Percentiles rank a stretch among this genome's conserved stretches.
phyloP scores from a whole-genome alignment of 2,797 vertebrate genomes.

The Falco naumanni region DNA sequence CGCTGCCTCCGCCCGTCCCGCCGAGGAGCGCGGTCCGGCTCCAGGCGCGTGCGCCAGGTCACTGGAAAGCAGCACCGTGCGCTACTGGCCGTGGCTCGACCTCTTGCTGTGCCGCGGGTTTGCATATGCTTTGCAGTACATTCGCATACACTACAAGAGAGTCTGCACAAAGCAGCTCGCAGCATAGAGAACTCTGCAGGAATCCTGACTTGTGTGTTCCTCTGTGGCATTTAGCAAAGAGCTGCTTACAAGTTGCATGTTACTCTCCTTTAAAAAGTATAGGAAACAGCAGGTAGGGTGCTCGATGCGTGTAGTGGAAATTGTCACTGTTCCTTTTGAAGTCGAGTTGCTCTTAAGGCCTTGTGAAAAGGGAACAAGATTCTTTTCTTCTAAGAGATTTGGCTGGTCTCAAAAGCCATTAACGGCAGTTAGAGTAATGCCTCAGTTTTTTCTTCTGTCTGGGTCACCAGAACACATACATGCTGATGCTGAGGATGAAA shows the following conservation, averaged over 20 bases:
- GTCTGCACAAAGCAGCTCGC: too few relatives aligned
- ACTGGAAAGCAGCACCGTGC: accelerated
- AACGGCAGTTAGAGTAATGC: not conserved
- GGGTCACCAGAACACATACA: not conserved
- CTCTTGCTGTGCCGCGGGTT: not conserved
- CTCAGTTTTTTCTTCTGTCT: accelerated
- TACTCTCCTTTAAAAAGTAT: not conserved
- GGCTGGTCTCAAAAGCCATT: not conserved
- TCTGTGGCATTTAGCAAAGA: too few relatives aligned
- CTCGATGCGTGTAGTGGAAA: accelerated
- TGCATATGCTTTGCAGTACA: accelerated
- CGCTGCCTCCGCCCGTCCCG: too few relatives aligned
- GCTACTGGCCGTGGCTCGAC: too few relatives aligned
- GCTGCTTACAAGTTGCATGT: accelerated
- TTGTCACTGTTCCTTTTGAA: not conserved
- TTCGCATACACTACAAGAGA: too few relatives aligned
- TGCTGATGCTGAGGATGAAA: not conserved
- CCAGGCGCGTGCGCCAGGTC: accelerated
- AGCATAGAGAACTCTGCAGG: accelerated
- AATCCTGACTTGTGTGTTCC: accelerated
- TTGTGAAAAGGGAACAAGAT: not conserved
- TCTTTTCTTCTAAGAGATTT: not conserved
- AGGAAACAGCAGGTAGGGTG: not conserved
- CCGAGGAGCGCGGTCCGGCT: too few relatives aligned
- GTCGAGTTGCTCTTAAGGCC: accelerated